A percentile compares a stretch with the other conserved stretches of the same genome.
These are phyloP conservation scores for Halcyon badia DNA, from an alignment of 2,797 vertebrate species.

Conservation along the genomic window DNA sequence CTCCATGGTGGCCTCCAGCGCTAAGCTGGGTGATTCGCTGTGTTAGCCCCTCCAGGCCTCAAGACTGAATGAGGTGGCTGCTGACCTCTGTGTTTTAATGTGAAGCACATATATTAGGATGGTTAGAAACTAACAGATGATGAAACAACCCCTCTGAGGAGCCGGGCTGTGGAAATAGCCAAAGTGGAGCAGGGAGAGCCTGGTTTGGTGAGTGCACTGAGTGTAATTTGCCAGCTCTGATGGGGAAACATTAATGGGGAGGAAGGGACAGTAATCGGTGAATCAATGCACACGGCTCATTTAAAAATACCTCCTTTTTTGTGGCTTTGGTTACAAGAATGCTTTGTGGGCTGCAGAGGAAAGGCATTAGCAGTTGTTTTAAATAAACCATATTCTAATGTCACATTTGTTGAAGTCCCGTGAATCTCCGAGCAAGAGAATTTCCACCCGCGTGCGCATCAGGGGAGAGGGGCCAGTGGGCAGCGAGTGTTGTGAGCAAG, in stretches of 20 bases:
- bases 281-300: background rate
- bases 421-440: constrained; percentile 12
- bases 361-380: background rate
- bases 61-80: background rate
- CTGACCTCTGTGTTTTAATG: background rate
- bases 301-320: constrained; percentile 56
- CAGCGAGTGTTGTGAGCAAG: background rate
- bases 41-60: background rate
- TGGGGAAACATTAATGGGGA: constrained; percentile 38
- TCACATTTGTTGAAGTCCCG: background rate
- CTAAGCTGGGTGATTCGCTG: background rate
- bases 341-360: constrained; percentile 32
- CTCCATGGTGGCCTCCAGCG: background rate
- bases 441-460: background rate
- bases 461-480: background rate
- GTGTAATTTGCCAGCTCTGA: constrained; percentile 3
- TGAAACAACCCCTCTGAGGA: background rate
- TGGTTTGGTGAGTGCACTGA: background rate
- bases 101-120: background rate
- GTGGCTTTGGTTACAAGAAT: constrained; percentile 72
- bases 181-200: background rate
- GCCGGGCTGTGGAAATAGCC: background rate
- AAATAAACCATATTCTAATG: constrained; percentile 25
- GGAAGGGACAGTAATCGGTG: constrained; percentile 29
- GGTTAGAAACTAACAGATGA: background rate